Conservation (phyloP, 2,888 invertebrate species). For the Macrostomum cliftonense region DNA sequence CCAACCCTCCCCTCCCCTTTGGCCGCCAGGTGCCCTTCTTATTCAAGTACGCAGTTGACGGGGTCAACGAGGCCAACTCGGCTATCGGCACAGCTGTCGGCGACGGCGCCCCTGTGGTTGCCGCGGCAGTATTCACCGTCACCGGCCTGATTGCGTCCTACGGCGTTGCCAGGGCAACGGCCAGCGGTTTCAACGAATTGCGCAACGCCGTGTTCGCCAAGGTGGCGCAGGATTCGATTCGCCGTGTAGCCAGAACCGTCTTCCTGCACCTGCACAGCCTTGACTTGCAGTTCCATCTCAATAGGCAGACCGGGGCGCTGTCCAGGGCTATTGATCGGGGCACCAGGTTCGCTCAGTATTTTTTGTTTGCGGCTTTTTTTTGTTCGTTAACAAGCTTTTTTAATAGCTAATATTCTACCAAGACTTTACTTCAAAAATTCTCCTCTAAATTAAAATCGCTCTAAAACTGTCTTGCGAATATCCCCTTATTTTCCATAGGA, state of each 20-base stretch:
- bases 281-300: constrained; percentile 78
- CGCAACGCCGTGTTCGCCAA: constrained; percentile 90
- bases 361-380: too few species aligned
- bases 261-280: constrained; percentile 83
- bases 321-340: constrained; percentile 55
- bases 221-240: constrained; percentile 88
- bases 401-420: constrained; percentile 10
- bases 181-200: constrained; percentile 81
- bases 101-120: constrained; percentile 44
- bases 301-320: constrained; percentile 77
- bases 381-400: too few species aligned
- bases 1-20: too few species aligned
- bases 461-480: too few species aligned
- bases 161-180: constrained; percentile 71
- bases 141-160: constrained; percentile 41
- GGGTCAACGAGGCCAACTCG: constrained; percentile 51
- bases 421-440: background rate
- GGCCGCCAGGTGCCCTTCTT: constrained; percentile 61
- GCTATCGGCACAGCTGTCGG: constrained; percentile 43
- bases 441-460: too few species aligned
- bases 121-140: constrained; percentile 46
- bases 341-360: constrained; percentile 20
- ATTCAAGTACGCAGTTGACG: constrained; percentile 79
- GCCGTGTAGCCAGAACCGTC: constrained; percentile 77
- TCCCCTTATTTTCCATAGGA: too few species aligned